Percentiles rank a stretch among this genome's conserved stretches.
phyloP scores from a whole-genome alignment of 1,140 invertebrate species.

The Neodiprion lecontei region DNA sequence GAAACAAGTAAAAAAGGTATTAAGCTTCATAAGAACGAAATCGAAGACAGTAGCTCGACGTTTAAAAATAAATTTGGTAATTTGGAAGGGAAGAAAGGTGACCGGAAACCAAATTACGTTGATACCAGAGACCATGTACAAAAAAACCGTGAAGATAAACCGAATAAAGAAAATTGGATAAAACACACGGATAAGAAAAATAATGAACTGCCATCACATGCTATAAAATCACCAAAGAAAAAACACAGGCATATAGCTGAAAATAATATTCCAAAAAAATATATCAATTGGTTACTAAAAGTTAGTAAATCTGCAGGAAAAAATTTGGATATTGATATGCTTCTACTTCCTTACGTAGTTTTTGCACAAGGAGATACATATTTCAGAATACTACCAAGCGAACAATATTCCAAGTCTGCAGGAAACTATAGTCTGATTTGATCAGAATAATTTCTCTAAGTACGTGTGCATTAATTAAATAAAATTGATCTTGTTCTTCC shows the following conservation, averaged over 20 bases:
- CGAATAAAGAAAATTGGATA: neutral
- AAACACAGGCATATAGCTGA: neutral
- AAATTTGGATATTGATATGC: neutral
- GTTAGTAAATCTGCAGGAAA: neutral
- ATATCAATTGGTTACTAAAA: neutral
- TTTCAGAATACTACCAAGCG: neutral
- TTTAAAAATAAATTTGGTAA: neutral
- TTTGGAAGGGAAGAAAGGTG: neutral
- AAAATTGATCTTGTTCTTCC: neutral
- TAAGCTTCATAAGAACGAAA: neutral
- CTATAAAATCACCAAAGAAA: neutral
- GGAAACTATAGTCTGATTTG: slow-evolving; percentile 6
- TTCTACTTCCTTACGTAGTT: neutral
- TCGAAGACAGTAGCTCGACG: neutral
- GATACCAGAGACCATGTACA: neutral
- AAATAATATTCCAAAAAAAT: neutral
- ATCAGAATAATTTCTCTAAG: neutral
- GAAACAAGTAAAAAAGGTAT: neutral
- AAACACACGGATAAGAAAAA: neutral
- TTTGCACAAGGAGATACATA: neutral
- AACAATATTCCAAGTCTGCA: neutral
- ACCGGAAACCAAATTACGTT: neutral
- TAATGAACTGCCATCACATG: neutral
- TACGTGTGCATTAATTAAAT: neutral
- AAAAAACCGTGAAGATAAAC: neutral